A percentile compares a stretch with the other conserved stretches of the same genome.
Conservation (phyloP, 2,797 vertebrate genomes). For the Halcyon badia region DNA sequence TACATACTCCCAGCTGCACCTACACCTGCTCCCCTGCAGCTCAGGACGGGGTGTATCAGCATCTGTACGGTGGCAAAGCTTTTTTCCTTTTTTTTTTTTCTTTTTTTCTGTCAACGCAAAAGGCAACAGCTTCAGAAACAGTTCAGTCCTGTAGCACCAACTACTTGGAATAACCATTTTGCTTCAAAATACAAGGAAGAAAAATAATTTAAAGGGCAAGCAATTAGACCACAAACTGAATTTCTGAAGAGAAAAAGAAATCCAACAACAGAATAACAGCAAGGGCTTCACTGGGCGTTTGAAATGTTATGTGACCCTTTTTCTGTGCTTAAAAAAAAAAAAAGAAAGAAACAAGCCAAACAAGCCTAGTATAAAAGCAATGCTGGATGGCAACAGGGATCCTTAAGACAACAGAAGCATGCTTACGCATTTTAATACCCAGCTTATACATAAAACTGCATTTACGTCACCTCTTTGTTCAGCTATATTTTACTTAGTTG, state of each 20-base stretch:
- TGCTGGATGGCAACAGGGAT: not conserved
- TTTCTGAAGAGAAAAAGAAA: not conserved
- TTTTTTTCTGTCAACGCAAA: not conserved
- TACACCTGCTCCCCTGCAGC: not conserved
- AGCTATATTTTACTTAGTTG: not conserved
- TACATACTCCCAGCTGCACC: not conserved
- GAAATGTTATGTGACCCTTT: not conserved
- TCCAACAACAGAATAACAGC: slow-evolving; percentile 17
- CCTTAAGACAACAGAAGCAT: not conserved
- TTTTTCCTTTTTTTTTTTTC: not conserved
- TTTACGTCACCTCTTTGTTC: not conserved
- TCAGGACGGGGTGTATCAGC: not conserved
- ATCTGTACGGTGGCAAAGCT: not conserved
- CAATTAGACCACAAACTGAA: slow-evolving; percentile 13
- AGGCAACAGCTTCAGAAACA: not conserved
- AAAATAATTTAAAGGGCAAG: not conserved
- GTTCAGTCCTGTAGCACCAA: not conserved
- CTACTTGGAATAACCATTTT: not conserved
- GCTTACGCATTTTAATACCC: not conserved
- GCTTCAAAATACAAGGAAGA: not conserved
- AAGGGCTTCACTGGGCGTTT: not conserved
- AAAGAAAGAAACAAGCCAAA: not conserved
- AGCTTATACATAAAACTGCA: not conserved
- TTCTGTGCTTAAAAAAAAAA: not conserved
- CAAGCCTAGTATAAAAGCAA: not conserved